Base-by-base conservation (phyloP, 2,797 vertebrate genomes). In the Coccyzus lansbergi region DNA sequence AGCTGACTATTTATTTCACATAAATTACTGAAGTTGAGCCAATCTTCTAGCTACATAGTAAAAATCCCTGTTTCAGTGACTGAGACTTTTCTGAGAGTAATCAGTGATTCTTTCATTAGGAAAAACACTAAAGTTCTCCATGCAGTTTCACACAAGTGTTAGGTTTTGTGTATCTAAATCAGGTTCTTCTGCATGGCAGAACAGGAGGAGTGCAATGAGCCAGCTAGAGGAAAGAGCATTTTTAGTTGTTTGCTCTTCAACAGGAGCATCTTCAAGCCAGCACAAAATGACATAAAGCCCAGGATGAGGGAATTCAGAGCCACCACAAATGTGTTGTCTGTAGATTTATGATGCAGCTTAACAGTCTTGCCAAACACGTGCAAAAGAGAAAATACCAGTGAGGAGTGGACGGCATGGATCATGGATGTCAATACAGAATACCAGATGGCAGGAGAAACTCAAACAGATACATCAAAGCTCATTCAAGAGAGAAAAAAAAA, bases 391-490 rank as follows among this genome's bases (percentile, higher is more conserved):
- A 75, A 83, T 52, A 76, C 31, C 13, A 16, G 12, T 40, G 31
- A 93, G 63, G 70, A 81, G 24, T 42, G 60, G 93, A 83, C 38
- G 86, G 62, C 48, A 28, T 28, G 34, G 86, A 69, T 80, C 0
- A 0, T 65, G 69, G 58, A 46, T 71, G 68, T 85, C 69, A 24
- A 3, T 58, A 59, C 76, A 79, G 44, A 65, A 40, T 89, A 63
- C 49, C 86, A 75, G 84, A 68, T 94, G 88, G 60, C 79, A 93
- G 55, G 48, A 92, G 51, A 83, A 91, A 62, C 22, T 87, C 60
- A 83, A 52, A 79, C 49, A 84, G 71, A 75, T 33, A 75, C 56
- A 86, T 68, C 68, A 91, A 86, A 93, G 36, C 31, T 93, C 78
- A 80, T 92, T 94, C 83, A 92, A 56, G 59, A 69, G 91, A 63